A percentile compares a stretch with the other conserved stretches of the same genome.
These are phyloP conservation scores for Irena cyanogastra DNA, from an alignment of 2,113 vertebrate genomes.

Conservation along the genomic window DNA sequence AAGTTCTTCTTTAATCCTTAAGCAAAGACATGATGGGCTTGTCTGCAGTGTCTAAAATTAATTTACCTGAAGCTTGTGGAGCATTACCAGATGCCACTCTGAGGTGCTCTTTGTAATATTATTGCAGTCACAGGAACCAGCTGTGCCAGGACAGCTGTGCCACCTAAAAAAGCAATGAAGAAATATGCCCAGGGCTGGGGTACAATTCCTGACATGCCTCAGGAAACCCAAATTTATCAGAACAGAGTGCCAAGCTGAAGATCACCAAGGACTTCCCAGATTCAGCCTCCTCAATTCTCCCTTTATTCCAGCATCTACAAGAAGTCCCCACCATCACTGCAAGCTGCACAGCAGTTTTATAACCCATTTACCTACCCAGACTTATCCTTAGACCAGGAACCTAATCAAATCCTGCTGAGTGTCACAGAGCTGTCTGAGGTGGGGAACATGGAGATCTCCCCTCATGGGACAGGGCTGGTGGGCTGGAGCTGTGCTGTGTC, in stretches of 20 bases:
- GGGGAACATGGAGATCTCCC: not conserved
- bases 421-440: not conserved
- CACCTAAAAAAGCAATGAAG: not conserved
- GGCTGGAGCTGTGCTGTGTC: not conserved
- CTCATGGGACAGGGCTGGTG: not conserved
- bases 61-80: not conserved
- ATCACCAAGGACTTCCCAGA: not conserved
- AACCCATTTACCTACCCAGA: not conserved
- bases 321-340: not conserved
- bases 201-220: not conserved
- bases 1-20: not conserved
- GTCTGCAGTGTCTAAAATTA: not conserved
- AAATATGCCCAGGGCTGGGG: not conserved
- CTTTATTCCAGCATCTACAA: not conserved
- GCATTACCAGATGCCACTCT: not conserved
- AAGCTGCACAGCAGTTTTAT: not conserved
- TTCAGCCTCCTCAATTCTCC: not conserved
- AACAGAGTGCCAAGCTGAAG: not conserved
- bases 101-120: not conserved
- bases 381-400: not conserved
- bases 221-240: not conserved
- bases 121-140: not conserved
- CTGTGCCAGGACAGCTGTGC: not conserved
- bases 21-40: not conserved
- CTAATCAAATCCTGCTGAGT: not conserved